phyloP scores from a whole-genome alignment of 2,888 invertebrate genomes.

The Molorchus minor region DNA sequence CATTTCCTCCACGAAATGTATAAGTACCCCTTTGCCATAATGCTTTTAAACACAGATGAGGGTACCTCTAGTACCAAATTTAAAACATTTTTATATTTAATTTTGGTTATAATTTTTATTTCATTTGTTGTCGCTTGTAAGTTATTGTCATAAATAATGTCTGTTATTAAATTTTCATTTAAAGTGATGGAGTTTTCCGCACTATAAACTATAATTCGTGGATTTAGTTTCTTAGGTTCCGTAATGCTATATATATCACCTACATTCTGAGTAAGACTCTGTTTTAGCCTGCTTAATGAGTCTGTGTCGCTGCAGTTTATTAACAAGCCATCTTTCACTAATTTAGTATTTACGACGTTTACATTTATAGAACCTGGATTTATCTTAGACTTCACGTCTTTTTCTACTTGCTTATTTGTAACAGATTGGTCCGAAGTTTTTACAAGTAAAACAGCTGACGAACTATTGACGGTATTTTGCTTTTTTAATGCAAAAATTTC shows the following conservation, averaged over 20 bases:
- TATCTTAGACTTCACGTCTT: not conserved
- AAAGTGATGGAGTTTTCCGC: not conserved
- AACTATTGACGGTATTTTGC: not conserved
- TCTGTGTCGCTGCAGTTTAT: not conserved
- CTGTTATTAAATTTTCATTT: not conserved
- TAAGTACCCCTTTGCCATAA: not conserved
- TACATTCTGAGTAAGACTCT: too few species aligned
- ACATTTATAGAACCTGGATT: not conserved
- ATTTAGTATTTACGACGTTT: not conserved
- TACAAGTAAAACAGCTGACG: not conserved
- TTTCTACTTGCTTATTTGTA: not conserved
- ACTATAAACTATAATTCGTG: not conserved
- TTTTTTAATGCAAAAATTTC: too few species aligned
- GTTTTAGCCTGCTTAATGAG: too few species aligned
- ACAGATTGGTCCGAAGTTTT: not conserved
- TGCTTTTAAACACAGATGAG: not conserved
- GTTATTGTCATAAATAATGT: not conserved
- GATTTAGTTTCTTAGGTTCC: too few species aligned
- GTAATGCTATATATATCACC: too few species aligned
- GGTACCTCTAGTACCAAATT: slow-evolving; percentile 2
- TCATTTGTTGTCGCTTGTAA: not conserved
- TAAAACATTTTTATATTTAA: not conserved
- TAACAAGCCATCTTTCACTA: slow-evolving; percentile 1
- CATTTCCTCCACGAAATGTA: too few species aligned
- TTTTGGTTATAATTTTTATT: too few species aligned